Conservation (phyloP, 2,113 vertebrate genomes). For the Tiliqua scincoides region DNA sequence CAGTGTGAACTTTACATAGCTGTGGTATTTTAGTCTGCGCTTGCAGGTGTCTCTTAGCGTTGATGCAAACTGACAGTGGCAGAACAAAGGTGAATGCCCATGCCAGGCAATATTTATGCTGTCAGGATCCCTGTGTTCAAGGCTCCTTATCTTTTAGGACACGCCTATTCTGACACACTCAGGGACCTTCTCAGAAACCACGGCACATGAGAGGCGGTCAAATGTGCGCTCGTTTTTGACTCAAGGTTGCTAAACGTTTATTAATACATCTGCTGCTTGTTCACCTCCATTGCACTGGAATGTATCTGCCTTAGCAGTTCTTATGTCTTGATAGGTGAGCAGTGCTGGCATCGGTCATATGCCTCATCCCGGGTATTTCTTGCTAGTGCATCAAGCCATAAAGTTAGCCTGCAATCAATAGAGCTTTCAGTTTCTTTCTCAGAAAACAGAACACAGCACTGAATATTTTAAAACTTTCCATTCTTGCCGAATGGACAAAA, state of each 20-base stretch:
- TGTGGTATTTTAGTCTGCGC: not conserved
- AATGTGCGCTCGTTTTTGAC: not conserved
- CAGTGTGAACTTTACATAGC: not conserved
- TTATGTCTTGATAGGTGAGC: not conserved
- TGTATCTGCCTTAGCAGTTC: not conserved
- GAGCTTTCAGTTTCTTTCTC: not conserved
- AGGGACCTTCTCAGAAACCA: not conserved
- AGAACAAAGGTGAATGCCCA: not conserved
- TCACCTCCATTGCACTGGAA: not conserved
- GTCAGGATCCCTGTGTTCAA: not conserved
- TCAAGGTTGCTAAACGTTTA: not conserved
- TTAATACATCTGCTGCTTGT: not conserved
- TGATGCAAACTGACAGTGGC: not conserved
- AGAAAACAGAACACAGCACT: not conserved
- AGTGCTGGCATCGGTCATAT: not conserved
- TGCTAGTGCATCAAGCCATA: not conserved
- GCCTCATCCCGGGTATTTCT: not conserved
- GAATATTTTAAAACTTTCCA: not conserved
- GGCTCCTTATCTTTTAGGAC: not conserved
- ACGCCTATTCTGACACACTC: not conserved
- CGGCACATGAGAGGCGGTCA: not conserved
- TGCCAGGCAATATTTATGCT: not conserved
- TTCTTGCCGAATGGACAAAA: not conserved
- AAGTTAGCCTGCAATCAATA: not conserved
- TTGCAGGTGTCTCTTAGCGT: rapidly evolving